Percentiles rank a stretch among this genome's conserved stretches.
phyloP scores from a whole-genome alignment of 2,113 vertebrate genomes.

The Phoenicopterus ruber region DNA sequence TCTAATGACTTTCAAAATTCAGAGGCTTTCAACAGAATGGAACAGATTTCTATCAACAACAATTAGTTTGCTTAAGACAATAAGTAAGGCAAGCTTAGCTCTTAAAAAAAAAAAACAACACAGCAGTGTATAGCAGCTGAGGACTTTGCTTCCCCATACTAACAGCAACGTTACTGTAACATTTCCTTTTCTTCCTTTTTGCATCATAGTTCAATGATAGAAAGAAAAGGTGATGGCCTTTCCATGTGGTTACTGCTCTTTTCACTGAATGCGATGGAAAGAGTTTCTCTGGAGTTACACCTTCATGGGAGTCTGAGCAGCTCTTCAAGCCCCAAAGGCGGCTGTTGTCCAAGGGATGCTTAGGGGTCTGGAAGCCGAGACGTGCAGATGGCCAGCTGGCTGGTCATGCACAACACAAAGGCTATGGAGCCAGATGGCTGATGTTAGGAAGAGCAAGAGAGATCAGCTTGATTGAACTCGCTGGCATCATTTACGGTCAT shows the following conservation, averaged over 20 bases:
- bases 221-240: not conserved
- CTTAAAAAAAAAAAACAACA: not conserved
- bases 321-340: not conserved
- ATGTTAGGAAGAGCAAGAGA: not conserved
- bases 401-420: not conserved
- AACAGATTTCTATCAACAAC: not conserved
- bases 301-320: not conserved
- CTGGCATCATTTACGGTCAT: not conserved
- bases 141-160: not conserved
- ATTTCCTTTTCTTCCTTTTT: not conserved
- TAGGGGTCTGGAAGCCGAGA: not conserved
- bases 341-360: not conserved
- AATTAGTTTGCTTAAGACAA: slow-evolving; percentile 27
- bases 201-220: not conserved
- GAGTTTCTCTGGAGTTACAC: not conserved
- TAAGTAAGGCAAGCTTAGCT: not conserved
- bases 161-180: not conserved
- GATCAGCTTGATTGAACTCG: not conserved
- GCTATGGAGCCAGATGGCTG: not conserved
- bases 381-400: slow-evolving; percentile 12
- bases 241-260: not conserved
- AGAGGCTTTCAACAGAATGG: not conserved
- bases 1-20: not conserved
- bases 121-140: not conserved
- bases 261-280: not conserved